Percentiles rank a stretch among this genome's conserved stretches.
Evolutionary conservation across 2,888 invertebrate genomes (phyloP).

Genomic region (Boloria selene): DNA sequence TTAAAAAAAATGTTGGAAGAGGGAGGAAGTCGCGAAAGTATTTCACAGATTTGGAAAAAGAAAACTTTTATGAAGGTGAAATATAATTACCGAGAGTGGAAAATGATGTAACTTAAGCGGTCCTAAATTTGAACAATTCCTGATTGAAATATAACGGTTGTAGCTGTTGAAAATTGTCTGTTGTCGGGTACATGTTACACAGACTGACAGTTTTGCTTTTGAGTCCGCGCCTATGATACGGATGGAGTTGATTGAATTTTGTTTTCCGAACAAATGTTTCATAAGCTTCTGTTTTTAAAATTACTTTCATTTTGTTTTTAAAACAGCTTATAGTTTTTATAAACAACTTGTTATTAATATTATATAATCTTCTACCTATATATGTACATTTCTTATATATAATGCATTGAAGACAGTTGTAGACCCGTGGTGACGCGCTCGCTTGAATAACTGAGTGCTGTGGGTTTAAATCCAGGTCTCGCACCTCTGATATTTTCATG

Average conservation of each 20-base stretch:
- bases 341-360: too few species aligned
- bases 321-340: too few species aligned
- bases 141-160: neutral
- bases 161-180: constrained; percentile 1
- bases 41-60: constrained; percentile 21
- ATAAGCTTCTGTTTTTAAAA: neutral
- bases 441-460: too few species aligned
- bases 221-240: neutral
- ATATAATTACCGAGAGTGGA: constrained; percentile 27
- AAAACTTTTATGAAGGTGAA: constrained; percentile 26
- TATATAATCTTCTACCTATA: too few species aligned
- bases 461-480: too few species aligned
- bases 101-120: constrained; percentile 22
- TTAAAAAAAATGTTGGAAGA: constrained; percentile 20
- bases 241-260: neutral
- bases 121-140: constrained; percentile 5
- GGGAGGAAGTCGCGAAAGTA: constrained; percentile 21
- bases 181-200: neutral
- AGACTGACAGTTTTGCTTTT: constrained; percentile 14
- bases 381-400: too few species aligned
- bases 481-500: too few species aligned
- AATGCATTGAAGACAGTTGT: too few species aligned
- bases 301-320: neutral
- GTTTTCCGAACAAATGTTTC: neutral
- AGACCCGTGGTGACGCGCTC: too few species aligned